Base-by-base conservation (phyloP, 2,113 vertebrate species). In the Chascanopsetta lugubris region DNA sequence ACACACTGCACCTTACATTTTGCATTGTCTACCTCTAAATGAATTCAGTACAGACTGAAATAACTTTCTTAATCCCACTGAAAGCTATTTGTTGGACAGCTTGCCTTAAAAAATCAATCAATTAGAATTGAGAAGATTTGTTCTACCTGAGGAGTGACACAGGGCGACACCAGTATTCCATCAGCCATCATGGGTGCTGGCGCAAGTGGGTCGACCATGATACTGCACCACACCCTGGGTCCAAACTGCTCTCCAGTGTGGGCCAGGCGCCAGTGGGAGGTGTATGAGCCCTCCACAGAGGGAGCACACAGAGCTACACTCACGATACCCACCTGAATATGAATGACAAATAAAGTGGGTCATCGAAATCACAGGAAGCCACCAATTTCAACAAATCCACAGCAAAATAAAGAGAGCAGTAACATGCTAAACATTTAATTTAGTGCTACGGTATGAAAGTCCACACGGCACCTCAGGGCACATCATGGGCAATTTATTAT, bases 201-300 rank as follows among this genome's bases (percentile, higher is more conserved):
- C 12, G 92, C 92, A 61, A 85, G 66, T 25, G 95, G 90, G 80
- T 98, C 96, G 49, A 98, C 97, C 62, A 97, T 90, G 38, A 99
- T 96, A 82, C 95, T 99, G 87, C 97, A 98, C 97, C 97, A 99
- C 55, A 99, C 94, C n/a, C 97, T 92, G 1, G 97, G 97, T 18
- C 97, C 97, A 75, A 99, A 99, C 85, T 98, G 97, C 25, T 98
- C 95, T 13, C 96, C 96, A 49, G 82, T 91, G 60, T 99, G 96
- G 8, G 97, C 95, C 73, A 99, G 90, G 3, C 97, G 95, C 97
- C 97, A 99, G 82, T 99, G 96, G 34, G 97, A 99, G 7, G 97
- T 97, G 60, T 99, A 98, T 3, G 94, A 96, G 80, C 97, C 97
- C 83, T 97, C 97, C 69, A 94, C 79, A 1, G 92, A 45, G 0